A percentile compares a stretch with the other conserved stretches of the same genome.
Evolutionary conservation across 2,888 invertebrate species (phyloP).

Genomic region (Ophion ellenae): DNA sequence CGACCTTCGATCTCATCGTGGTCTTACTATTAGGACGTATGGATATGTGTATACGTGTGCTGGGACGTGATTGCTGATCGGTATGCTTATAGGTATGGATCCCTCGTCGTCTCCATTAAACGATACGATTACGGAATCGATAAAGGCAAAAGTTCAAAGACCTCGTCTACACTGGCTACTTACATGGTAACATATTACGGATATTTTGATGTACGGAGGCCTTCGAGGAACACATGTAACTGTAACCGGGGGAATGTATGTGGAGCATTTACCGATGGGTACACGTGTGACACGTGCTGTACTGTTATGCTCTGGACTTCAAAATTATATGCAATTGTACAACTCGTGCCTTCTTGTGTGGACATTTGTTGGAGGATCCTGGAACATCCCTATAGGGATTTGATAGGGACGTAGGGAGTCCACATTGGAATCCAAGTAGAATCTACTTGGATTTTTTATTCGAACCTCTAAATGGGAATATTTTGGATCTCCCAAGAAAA

Average conservation of each 20-base stretch:
- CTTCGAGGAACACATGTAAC: neutral
- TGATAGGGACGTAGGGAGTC: no score
- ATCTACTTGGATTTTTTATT: no score
- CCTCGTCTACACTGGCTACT: slow-evolving; percentile 1
- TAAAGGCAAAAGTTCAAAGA: slow-evolving; percentile 48
- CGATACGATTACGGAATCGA: slow-evolving; percentile 58
- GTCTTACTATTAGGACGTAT: slow-evolving; percentile 40
- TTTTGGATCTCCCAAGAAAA: no score
- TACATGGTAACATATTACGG: slow-evolving; percentile 7
- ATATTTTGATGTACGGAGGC: neutral
- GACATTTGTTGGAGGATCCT: no score
- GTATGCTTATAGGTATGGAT: slow-evolving; percentile 46
- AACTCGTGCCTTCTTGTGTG: neutral
- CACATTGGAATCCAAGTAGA: no score
- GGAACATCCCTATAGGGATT: no score
- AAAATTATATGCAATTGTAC: neutral
- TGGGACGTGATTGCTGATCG: slow-evolving; percentile 2
- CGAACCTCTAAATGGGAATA: no score
- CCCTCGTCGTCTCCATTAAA: slow-evolving; percentile 43
- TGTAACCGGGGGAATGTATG: neutral
- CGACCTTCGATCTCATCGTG: slow-evolving; percentile 61
- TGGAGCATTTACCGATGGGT: neutral
- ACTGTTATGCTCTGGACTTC: neutral
- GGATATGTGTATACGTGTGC: slow-evolving; percentile 5
- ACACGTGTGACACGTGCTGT: neutral